Evolutionary conservation across 2,113 vertebrate species (phyloP).

Genomic region (Menura novaehollandiae): DNA sequence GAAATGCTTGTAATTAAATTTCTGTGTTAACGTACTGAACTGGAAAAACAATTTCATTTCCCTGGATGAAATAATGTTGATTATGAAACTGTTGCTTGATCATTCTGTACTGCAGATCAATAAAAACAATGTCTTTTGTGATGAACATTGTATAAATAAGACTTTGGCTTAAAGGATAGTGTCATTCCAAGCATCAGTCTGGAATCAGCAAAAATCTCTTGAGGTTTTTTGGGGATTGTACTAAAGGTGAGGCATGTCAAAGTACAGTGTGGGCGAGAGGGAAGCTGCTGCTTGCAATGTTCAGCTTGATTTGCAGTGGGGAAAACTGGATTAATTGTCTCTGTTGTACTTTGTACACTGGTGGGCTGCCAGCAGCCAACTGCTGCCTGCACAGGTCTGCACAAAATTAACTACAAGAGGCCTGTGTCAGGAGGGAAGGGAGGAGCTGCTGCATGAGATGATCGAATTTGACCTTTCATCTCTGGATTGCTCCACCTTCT

Average conservation of each 20-base stretch:
- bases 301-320: neutral
- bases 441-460: neutral
- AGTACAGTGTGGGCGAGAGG: neutral
- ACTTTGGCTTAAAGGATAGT: neutral
- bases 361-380: constrained; percentile 42
- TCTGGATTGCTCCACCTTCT: neutral
- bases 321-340: constrained; percentile 15
- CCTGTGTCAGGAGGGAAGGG: neutral
- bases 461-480: neutral
- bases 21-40: neutral
- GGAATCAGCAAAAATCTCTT: neutral
- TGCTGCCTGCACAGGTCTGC: neutral
- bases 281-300: neutral
- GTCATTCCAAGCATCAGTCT: neutral
- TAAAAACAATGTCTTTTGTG: constrained; percentile 4
- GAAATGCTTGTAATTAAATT: constrained; percentile 12
- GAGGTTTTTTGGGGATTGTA: neutral
- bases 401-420: neutral
- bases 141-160: neutral
- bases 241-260: neutral
- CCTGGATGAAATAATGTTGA: neutral
- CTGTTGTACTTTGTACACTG: constrained; percentile 19
- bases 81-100: constrained; percentile 16
- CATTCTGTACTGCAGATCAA: constrained; percentile 30
- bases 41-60: constrained; percentile 21